phyloP scores from a whole-genome alignment of 2,888 invertebrate genomes.

The Myopa testacea region DNA sequence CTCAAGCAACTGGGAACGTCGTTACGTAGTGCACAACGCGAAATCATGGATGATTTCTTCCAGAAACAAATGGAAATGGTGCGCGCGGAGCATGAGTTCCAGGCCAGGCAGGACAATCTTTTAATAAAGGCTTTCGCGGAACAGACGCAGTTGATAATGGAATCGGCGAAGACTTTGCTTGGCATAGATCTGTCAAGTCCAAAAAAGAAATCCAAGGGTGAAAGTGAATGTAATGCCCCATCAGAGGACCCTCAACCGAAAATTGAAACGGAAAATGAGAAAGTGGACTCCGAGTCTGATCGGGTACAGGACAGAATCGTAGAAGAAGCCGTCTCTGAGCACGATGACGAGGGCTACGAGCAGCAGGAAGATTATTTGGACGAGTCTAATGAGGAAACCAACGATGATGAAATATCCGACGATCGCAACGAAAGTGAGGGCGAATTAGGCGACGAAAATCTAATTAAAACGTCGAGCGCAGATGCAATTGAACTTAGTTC shows the following conservation, averaged over 20 bases:
- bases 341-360: constrained; percentile 16
- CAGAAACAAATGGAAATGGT: constrained; percentile 62
- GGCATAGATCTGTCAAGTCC: constrained; percentile 19
- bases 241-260: background rate
- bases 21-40: constrained; percentile 59
- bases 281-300: constrained; percentile 15
- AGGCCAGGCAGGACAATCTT: constrained; percentile 61
- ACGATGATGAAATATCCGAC: constrained; percentile 14
- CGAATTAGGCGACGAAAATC: constrained; percentile 24
- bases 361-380: constrained; percentile 21
- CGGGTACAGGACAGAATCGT: constrained; percentile 1
- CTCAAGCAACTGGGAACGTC: constrained; percentile 59
- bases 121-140: constrained; percentile 62
- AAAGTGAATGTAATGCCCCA: constrained; percentile 3
- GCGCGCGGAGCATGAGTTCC: constrained; percentile 64
- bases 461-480: background rate
- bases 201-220: background rate
- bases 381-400: background rate
- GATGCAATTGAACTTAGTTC: constrained; percentile 37
- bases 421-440: background rate
- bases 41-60: constrained; percentile 64
- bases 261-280: constrained; percentile 19
- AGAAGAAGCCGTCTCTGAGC: constrained; percentile 17
- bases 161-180: constrained; percentile 53
- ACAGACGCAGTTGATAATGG: constrained; percentile 60